Evolutionary conservation across 2,113 vertebrate genomes (phyloP), one percentile per base, ranked within the genome.

Genomic region (Oceanodroma tethys): DNA sequence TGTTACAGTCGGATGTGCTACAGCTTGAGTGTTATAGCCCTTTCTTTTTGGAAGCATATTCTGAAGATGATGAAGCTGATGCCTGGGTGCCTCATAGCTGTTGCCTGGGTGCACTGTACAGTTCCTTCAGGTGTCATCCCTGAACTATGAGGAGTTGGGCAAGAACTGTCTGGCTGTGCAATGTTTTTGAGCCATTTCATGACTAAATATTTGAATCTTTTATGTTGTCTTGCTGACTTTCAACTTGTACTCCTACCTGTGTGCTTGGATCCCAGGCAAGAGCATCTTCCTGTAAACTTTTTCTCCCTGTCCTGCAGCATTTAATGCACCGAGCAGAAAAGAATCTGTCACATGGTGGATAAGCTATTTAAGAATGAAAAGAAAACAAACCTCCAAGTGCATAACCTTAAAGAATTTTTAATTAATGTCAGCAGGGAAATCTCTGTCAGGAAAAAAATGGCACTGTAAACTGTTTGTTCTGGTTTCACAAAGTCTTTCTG

Each of bases 321-420:
- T 66, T 48, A 81, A 55, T 56, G 60, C 40, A 23, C 34, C 0
- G 1, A 67, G 50, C 26, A 83, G 82, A 92, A 30, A 42, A 74
- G 42, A 91, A 36, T 53, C 45, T 83, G 43, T 67, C 47, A 55
- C 20, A 5, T 58, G 45, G 29, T 42, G 26, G 90, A 93, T 38
- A 81, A 78, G 11, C 58, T 86, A 40, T 86, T 88, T 84, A 81
- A 81, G 65, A 63, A 63, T 20, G 25, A 67, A 50, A 90, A 83
- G 58, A 86, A 93, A 71, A 45, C 19, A 67, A 81, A 40, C 81
- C 45, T 90, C 48, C 20, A 76, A 94, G 71, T 81, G 62, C 38
- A 73, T 91, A 92, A 97, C 86, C 81, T 95, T 96, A 90, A 79
- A 82, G 67, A 96, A 96, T 83, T 94, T 95, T 93, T 95, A 95